Percentiles rank a stretch among this genome's conserved stretches.
phyloP scores from a whole-genome alignment of 2,888 invertebrate species.

The Trichogramma dendrolimi region DNA sequence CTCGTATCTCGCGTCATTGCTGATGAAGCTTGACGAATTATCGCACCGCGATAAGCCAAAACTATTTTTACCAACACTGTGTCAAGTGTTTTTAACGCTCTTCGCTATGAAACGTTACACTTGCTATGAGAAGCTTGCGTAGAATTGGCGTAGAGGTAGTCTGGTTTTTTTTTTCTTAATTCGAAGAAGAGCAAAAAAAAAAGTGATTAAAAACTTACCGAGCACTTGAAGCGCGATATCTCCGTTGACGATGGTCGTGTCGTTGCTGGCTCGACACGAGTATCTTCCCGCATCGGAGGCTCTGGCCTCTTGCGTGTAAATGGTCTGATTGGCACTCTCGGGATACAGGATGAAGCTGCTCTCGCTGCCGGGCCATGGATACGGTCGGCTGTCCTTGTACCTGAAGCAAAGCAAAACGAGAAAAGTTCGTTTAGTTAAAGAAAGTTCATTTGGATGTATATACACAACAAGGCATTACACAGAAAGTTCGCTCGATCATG shows the following conservation, averaged over 20 bases:
- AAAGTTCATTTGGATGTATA: no score
- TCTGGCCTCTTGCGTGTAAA: conserved; percentile 65
- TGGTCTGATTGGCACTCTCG: conserved; percentile 74
- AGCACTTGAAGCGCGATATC: conserved; percentile 64
- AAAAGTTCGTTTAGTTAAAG: neutral
- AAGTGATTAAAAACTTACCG: conserved; percentile 55
- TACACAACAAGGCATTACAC: no score
- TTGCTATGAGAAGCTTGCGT: no score
- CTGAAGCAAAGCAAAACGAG: conserved; percentile 53
- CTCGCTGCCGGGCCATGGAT: conserved; percentile 71
- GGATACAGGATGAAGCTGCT: conserved; percentile 72
- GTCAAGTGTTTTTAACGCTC: no score
- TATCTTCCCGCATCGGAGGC: conserved; percentile 70
- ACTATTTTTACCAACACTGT: no score
- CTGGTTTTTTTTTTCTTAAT: no score
- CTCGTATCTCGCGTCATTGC: no score
- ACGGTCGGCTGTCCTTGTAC: conserved; percentile 71
- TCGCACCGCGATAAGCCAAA: no score
- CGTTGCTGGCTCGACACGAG: conserved; percentile 69
- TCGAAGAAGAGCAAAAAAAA: neutral
- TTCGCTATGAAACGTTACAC: no score
- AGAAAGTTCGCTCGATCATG: no score
- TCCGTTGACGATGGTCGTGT: conserved; percentile 63
- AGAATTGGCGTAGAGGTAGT: no score
- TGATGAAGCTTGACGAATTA: no score